phyloP scores from a whole-genome alignment of 2,888 invertebrate species.

The Campoplex capitator region DNA sequence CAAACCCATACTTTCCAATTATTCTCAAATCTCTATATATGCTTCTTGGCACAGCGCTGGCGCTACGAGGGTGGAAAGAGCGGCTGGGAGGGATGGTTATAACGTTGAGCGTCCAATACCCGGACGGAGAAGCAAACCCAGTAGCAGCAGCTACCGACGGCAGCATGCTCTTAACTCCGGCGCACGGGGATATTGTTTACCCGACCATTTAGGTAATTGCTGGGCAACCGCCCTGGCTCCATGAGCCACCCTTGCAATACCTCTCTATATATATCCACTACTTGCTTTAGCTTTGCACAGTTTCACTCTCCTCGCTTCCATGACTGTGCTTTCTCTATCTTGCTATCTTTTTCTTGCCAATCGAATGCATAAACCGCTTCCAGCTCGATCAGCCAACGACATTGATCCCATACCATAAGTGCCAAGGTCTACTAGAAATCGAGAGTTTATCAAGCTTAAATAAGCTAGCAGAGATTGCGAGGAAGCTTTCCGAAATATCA shows the following conservation, averaged over 20 bases:
- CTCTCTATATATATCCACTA: conserved; percentile 69
- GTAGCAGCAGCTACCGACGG: conserved; percentile 59
- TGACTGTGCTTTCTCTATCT: conserved; percentile 39
- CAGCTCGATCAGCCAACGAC: conserved; percentile 78
- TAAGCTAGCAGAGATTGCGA: background rate
- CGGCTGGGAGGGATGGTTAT: conserved; percentile 51
- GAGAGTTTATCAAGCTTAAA: conserved; percentile 29
- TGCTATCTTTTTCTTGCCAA: conserved; percentile 71
- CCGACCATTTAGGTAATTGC: conserved; percentile 85
- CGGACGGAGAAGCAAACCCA: conserved; percentile 56
- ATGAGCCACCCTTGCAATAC: conserved; percentile 41
- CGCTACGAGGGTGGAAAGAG: conserved; percentile 53
- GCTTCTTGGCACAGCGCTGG: conserved; percentile 47
- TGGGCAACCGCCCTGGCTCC: conserved; percentile 81
- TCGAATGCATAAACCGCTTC: conserved; percentile 77
- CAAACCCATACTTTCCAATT: conserved; percentile 42
- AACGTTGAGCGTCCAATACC: conserved; percentile 65
- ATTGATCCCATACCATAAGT: conserved; percentile 72
- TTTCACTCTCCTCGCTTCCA: conserved; percentile 36
- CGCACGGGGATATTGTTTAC: conserved; percentile 83
- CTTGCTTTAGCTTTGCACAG: conserved; percentile 67
- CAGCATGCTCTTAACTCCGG: conserved; percentile 80
- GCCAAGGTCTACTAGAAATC: conserved; percentile 23
- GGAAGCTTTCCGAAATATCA: background rate
- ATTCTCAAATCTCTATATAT: conserved; percentile 31